Percentiles rank a stretch among this genome's conserved stretches.
phyloP scores from a whole-genome alignment of 2,888 invertebrate genomes.

The Himalopsyche kuldschensis region DNA sequence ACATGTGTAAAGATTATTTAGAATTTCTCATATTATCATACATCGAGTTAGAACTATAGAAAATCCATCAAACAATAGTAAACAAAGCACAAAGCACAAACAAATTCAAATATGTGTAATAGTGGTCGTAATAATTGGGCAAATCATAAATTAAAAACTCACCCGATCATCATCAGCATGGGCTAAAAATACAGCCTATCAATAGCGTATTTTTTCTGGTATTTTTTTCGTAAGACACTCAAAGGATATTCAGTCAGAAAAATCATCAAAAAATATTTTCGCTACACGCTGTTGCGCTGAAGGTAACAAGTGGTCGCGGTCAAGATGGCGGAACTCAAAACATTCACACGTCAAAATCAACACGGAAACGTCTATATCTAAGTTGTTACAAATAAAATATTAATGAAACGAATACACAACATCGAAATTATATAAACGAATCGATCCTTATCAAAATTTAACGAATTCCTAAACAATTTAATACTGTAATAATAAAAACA shows the following conservation, averaged over 20 bases:
- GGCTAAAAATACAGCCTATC: neutral
- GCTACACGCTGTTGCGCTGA: constrained; percentile 25
- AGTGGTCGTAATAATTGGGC: neutral
- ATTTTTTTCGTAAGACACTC: neutral
- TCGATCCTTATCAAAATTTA: neutral
- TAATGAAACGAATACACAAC: neutral
- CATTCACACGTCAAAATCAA: constrained; percentile 12
- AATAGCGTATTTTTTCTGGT: neutral
- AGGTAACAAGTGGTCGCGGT: constrained; percentile 36
- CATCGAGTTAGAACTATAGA: neutral
- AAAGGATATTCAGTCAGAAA: constrained; percentile 4
- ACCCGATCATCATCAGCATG: constrained; percentile 27
- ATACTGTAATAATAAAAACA: constrained; percentile 8
- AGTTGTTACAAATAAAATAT: neutral
- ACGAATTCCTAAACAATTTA: neutral
- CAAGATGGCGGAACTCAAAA: constrained; percentile 31
- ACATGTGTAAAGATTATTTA: no score
- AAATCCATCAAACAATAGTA: neutral
- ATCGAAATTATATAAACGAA: neutral
- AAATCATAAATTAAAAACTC: constrained; percentile 12
- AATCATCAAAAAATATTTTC: constrained; percentile 7
- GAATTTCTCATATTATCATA: no score
- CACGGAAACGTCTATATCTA: neutral
- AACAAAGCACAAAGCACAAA: neutral
- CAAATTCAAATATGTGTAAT: neutral